These are phyloP conservation scores for Misgurnus mizolepis DNA, from an alignment of 2,113 vertebrate species.

Conservation along the genomic window DNA sequence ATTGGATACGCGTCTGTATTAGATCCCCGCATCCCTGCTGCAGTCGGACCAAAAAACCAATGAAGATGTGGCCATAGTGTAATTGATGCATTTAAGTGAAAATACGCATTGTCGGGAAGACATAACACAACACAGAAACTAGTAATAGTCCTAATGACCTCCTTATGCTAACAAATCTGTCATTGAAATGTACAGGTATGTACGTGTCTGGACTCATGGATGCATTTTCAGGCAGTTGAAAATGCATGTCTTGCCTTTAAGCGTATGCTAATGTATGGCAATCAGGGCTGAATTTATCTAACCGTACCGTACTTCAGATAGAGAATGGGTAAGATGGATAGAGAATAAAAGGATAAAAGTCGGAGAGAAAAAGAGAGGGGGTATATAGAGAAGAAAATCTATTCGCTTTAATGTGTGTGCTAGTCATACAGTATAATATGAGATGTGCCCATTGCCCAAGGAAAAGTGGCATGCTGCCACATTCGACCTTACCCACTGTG, in stretches of 20 bases:
- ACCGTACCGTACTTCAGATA: constrained; percentile 9
- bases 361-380: not conserved
- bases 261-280: constrained; percentile 50
- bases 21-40: not conserved
- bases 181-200: constrained; percentile 8
- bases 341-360: not conserved
- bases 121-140: no score
- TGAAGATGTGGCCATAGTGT: no score
- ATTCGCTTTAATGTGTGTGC: not conserved
- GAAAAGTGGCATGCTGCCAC: constrained; percentile 7
- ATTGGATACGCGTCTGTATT: constrained; percentile 4
- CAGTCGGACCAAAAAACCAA: not conserved
- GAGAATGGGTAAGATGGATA: not conserved
- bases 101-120: no score
- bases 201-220: constrained; percentile 18
- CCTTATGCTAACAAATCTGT: not conserved
- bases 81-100: not conserved
- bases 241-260: constrained; percentile 50
- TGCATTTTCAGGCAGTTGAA: constrained; percentile 1
- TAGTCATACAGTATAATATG: not conserved
- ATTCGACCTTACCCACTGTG: constrained; percentile 18
- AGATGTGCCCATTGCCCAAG: not conserved
- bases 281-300: constrained; percentile 24
- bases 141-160: constrained; percentile 12
- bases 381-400: not conserved